A percentile compares a stretch with the other conserved stretches of the same genome.
phyloP scores from a whole-genome alignment of 2,113 vertebrate species.

The Heliornis fulica region DNA sequence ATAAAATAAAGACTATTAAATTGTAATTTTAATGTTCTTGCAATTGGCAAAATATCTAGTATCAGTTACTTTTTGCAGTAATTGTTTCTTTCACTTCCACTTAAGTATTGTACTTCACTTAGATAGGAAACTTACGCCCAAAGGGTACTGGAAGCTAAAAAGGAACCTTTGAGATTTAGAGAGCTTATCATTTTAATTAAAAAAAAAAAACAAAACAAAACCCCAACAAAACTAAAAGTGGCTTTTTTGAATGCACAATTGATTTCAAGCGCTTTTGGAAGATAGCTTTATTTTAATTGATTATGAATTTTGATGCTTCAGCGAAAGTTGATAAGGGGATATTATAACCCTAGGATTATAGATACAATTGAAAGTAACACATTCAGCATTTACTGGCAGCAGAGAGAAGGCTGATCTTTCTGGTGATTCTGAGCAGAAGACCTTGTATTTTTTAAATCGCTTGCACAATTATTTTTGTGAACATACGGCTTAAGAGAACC shows the following conservation, averaged over 20 bases:
- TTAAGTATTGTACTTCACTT: not conserved
- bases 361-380: conserved; percentile 35
- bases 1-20: not conserved
- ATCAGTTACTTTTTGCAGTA: not conserved
- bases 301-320: conserved; percentile 25
- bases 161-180: not conserved
- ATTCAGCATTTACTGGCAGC: conserved; percentile 24
- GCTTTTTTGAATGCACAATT: not conserved
- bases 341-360: conserved; percentile 1
- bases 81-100: conserved; percentile 8
- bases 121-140: not conserved
- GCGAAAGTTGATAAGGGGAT: not conserved
- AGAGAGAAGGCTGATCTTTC: conserved; percentile 33
- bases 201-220: not conserved
- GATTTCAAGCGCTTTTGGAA: not conserved
- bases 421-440: conserved; percentile 21
- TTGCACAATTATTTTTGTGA: not conserved
- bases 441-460: not conserved
- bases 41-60: not conserved
- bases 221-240: not conserved
- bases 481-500: not conserved
- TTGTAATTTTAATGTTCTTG: not conserved
- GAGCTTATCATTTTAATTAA: not conserved
- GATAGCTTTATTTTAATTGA: conserved; percentile 7
- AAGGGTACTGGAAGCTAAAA: not conserved